These are phyloP conservation scores for Oplegnathus fasciatus DNA, from an alignment of 2,113 vertebrate genomes.

Conservation along the genomic window DNA sequence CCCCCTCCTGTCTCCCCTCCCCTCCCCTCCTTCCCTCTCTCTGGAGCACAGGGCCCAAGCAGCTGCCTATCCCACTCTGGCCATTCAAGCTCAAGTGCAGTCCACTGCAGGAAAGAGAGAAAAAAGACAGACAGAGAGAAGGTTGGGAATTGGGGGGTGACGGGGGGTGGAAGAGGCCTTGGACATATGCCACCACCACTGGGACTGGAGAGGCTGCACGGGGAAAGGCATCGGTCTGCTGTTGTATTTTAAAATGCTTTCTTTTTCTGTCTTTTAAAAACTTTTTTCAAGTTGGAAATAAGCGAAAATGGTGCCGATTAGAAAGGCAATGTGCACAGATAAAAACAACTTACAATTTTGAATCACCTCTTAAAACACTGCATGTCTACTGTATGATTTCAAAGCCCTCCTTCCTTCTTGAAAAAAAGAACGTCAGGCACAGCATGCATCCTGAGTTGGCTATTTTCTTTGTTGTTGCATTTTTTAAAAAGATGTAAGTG, in stretches of 20 bases:
- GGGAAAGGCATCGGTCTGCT: neutral
- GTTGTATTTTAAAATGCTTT: constrained; percentile 8
- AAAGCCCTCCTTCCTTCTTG: neutral
- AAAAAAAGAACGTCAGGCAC: neutral
- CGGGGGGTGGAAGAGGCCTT: constrained; percentile 29
- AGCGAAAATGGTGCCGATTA: neutral
- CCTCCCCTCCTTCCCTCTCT: constrained; percentile 35
- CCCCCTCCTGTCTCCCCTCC: constrained; percentile 7
- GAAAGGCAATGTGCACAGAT: neutral
- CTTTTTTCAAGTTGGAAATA: too few relatives aligned
- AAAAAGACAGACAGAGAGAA: constrained; percentile 50
- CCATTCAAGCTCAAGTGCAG: constrained; percentile 86
- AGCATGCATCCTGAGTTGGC: neutral
- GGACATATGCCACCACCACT: constrained; percentile 78
- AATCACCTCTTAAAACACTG: constrained; percentile 1
- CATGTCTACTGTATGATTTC: neutral
- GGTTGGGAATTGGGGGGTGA: constrained; percentile 15
- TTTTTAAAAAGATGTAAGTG: constrained; percentile 4
- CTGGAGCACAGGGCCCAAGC: constrained; percentile 65
- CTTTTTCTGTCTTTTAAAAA: neutral
- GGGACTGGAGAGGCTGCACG: constrained; percentile 35
- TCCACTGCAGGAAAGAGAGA: constrained; percentile 67
- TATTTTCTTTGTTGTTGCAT: neutral
- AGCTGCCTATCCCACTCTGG: constrained; percentile 78
- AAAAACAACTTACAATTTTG: neutral